A percentile compares a stretch with the other conserved stretches of the same genome.
phyloP scores from a whole-genome alignment of 1,140 invertebrate genomes.

The Megalonaias nervosa region DNA sequence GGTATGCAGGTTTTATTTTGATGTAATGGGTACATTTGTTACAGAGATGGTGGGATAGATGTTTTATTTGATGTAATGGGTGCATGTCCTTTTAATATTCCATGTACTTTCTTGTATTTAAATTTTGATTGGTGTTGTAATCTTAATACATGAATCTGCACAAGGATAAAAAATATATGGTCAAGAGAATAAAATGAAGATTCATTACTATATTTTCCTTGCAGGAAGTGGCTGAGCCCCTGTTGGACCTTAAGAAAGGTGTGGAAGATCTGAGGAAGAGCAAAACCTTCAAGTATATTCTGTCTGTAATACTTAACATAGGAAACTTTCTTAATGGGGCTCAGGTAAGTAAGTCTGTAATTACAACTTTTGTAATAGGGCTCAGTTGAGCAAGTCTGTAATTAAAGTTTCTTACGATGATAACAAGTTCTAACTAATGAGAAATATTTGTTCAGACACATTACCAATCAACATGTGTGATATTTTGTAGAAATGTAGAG shows the following conservation, averaged over 20 bases:
- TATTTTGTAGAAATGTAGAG: too few relatives aligned
- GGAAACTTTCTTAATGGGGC: slow-evolving; percentile 98
- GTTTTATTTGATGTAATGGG: background rate
- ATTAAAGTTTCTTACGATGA: too few relatives aligned
- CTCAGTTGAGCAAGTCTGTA: too few relatives aligned
- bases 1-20: too few relatives aligned
- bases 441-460: too few relatives aligned
- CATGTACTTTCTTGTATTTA: background rate
- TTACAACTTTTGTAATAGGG: too few relatives aligned
- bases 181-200: too few relatives aligned
- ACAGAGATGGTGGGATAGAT: background rate
- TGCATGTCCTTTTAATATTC: background rate
- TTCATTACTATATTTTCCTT: slow-evolving; percentile 36
- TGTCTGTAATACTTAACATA: slow-evolving; percentile 93
- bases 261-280: slow-evolving; percentile 85
- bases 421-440: too few relatives aligned
- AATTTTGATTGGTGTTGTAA: background rate
- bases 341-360: slow-evolving; percentile 74
- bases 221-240: slow-evolving; percentile 96
- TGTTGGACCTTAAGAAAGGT: slow-evolving; percentile 98
- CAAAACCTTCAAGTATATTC: slow-evolving; percentile 94
- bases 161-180: too few relatives aligned
- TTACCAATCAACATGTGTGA: too few relatives aligned
- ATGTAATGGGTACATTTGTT: background rate
- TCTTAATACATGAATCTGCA: background rate